Percentiles rank a stretch among this genome's conserved stretches.
Conservation (phyloP, 2,113 vertebrate genomes). For the Lota lota region DNA sequence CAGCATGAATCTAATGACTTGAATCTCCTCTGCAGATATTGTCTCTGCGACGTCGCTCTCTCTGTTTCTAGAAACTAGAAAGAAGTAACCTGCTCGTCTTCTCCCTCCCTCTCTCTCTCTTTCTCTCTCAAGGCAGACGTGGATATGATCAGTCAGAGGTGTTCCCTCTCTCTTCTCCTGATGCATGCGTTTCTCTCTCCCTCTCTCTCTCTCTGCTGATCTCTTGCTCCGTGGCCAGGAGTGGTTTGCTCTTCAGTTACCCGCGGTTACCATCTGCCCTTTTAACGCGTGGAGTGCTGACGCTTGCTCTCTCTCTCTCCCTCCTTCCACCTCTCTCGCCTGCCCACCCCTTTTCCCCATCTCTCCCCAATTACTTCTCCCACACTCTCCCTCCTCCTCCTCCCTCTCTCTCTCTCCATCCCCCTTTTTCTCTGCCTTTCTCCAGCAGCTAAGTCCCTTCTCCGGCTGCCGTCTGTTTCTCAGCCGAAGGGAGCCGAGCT, state of each 20-base stretch:
- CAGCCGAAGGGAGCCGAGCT: background rate
- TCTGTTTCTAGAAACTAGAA: slow-evolving; percentile 5
- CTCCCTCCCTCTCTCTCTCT: background rate
- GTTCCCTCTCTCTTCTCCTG: slow-evolving; percentile 13
- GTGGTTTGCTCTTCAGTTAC: slow-evolving; percentile 66
- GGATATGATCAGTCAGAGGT: background rate
- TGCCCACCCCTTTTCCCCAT: background rate
- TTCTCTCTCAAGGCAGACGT: background rate
- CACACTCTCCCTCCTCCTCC: slow-evolving; percentile 39
- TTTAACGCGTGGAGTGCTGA: slow-evolving; percentile 58
- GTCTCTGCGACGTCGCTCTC: background rate
- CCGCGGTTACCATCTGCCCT: slow-evolving; percentile 72
- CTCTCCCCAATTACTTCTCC: background rate
- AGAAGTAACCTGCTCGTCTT: too few species aligned
- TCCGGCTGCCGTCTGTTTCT: background rate
- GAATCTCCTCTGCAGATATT: too few species aligned
- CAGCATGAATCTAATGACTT: background rate
- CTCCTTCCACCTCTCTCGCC: slow-evolving; percentile 7
- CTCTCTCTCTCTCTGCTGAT: slow-evolving; percentile 38
- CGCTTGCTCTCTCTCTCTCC: background rate
- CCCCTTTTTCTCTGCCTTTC: background rate
- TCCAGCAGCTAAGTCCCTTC: background rate
- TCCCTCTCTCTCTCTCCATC: slow-evolving; percentile 21
- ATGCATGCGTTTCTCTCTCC: slow-evolving; percentile 23
- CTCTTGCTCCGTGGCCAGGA: slow-evolving; percentile 61